A percentile compares a stretch with the other conserved stretches of the same genome.
Conservation (phyloP, 2,113 vertebrate species). For the Sterrhoptilus dennistouni region DNA sequence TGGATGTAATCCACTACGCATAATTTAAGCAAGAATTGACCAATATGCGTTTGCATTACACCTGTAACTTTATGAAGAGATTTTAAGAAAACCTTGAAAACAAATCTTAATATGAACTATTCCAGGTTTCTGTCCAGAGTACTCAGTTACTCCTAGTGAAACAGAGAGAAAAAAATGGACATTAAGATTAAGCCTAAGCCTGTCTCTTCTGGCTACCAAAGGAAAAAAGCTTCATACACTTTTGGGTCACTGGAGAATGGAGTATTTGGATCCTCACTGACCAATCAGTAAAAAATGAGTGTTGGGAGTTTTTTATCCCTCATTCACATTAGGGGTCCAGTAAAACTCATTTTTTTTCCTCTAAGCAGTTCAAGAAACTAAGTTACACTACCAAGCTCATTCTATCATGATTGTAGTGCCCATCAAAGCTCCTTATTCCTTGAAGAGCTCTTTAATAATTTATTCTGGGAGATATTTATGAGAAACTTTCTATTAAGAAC, state of each 20-base stretch:
- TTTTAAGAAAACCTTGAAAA: not conserved
- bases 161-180: not conserved
- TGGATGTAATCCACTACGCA: fast-evolving
- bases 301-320: too few species aligned
- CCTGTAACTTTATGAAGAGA: not conserved
- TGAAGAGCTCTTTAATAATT: not conserved
- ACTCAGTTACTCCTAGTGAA: not conserved
- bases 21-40: not conserved
- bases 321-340: not conserved
- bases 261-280: not conserved
- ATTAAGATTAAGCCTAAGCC: not conserved
- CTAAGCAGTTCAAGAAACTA: not conserved
- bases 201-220: not conserved
- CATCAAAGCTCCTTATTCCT: not conserved
- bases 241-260: not conserved
- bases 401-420: not conserved
- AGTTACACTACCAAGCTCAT: not conserved
- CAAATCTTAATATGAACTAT: not conserved
- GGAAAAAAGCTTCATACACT: not conserved
- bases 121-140: not conserved
- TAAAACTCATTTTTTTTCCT: not conserved
- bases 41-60: not conserved
- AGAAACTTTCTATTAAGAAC: not conserved
- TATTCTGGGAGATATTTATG: not conserved
- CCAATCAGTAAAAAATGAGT: not conserved